Percentiles rank a stretch among this genome's conserved stretches.
These are phyloP conservation scores for Hydrolagus affinis DNA, from an alignment of 2,113 vertebrate genomes.

Conservation along the genomic window DNA sequence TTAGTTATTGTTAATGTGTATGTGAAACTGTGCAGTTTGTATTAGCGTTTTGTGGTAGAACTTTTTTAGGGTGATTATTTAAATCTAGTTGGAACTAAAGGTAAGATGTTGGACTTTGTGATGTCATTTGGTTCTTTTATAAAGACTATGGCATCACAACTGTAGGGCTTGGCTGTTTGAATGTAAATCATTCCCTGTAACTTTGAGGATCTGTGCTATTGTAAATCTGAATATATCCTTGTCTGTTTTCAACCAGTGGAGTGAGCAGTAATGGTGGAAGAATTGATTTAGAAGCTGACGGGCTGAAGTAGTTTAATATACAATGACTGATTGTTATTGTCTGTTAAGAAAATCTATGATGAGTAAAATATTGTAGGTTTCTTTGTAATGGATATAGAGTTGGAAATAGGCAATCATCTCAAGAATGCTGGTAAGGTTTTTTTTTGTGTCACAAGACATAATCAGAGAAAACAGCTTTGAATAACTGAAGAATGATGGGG, in stretches of 20 bases:
- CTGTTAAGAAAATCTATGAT: background rate
- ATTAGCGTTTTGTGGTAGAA: background rate
- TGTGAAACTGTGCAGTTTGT: background rate
- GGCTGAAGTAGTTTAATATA: background rate
- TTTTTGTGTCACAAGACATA: background rate
- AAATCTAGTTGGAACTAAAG: background rate
- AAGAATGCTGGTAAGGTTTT: background rate
- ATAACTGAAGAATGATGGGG: too few relatives aligned
- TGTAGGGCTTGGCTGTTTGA: slow-evolving; percentile 20
- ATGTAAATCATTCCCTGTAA: background rate
- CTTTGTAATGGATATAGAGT: background rate
- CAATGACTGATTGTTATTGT: background rate
- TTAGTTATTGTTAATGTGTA: background rate
- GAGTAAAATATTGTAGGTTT: background rate
- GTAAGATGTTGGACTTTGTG: slow-evolving; percentile 1
- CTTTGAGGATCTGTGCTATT: too few relatives aligned
- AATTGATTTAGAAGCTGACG: background rate
- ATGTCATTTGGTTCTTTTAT: slow-evolving; percentile 11
- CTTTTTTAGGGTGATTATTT: background rate
- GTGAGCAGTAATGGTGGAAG: background rate
- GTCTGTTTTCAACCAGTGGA: too few relatives aligned
- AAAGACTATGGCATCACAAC: slow-evolving; percentile 15
- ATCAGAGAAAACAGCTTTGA: too few relatives aligned
- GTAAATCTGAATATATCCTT: background rate
- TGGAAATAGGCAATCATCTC: background rate